Percentiles rank a stretch among this genome's conserved stretches.
Conservation (phyloP, 92 coral and sea anemone genomes). For the Palythoa grandiflora region DNA sequence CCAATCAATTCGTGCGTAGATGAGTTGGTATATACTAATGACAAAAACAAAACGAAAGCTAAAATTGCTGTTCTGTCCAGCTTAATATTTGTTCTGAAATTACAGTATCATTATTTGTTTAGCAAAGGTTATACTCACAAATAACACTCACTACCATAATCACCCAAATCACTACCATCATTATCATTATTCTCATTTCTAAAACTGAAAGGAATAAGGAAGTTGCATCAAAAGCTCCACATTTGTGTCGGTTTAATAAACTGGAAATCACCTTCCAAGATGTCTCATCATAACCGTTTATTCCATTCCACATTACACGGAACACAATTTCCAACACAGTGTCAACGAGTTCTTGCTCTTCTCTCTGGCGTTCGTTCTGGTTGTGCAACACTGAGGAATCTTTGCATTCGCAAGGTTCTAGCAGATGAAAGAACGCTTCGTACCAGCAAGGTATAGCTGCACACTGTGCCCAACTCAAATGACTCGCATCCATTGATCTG, state of each 20-base stretch:
- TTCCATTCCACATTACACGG: slow-evolving; percentile 92
- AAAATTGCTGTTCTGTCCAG: no score
- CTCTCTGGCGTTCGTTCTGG: slow-evolving; percentile 48
- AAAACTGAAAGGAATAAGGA: no score
- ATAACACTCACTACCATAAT: no score
- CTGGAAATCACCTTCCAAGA: slow-evolving; percentile 84
- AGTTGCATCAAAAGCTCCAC: background rate
- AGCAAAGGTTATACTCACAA: no score
- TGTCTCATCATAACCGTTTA: slow-evolving; percentile 84
- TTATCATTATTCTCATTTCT: no score
- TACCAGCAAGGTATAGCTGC: slow-evolving; percentile 85
- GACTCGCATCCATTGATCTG: slow-evolving; percentile 78
- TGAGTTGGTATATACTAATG: no score
- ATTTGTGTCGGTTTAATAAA: background rate
- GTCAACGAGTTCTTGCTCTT: slow-evolving; percentile 69
- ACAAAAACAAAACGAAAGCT: no score
- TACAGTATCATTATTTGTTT: no score
- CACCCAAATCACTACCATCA: no score
- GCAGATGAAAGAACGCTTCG: slow-evolving; percentile 66
- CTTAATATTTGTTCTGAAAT: no score
- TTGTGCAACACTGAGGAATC: background rate
- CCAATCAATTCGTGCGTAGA: no score
- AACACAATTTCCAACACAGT: slow-evolving; percentile 89
- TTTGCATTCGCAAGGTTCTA: background rate
- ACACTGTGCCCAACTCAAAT: slow-evolving; percentile 60